These are phyloP conservation scores for Gambusia holbrooki DNA, from an alignment of 2,113 vertebrate species.

Conservation along the genomic window DNA sequence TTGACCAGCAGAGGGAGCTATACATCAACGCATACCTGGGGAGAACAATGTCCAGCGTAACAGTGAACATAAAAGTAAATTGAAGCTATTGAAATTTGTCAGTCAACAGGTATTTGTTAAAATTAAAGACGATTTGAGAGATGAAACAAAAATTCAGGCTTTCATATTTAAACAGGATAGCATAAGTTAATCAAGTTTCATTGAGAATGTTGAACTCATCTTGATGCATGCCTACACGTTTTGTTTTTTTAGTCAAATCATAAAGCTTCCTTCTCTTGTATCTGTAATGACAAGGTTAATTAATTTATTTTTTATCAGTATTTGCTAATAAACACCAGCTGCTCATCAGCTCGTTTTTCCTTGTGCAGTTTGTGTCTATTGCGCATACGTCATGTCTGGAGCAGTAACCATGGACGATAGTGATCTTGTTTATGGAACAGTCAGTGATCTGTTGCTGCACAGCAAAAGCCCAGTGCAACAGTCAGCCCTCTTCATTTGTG, in stretches of 20 bases:
- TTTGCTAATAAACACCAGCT: too few species aligned
- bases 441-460: not conserved
- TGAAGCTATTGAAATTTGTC: not conserved
- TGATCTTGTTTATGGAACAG: slow-evolving; percentile 51
- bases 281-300: not conserved
- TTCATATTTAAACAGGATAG: too few species aligned
- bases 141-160: too few species aligned
- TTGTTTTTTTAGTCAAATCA: not conserved
- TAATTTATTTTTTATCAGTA: too few species aligned
- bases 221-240: not conserved
- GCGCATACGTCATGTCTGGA: not conserved
- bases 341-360: too few species aligned
- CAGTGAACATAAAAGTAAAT: not conserved
- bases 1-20: slow-evolving; percentile 72
- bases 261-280: not conserved
- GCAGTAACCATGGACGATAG: slow-evolving; percentile 1
- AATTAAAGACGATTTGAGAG: not conserved
- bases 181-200: not conserved
- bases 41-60: not conserved
- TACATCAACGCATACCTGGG: slow-evolving; percentile 31
- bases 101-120: too few species aligned
- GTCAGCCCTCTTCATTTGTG: not conserved
- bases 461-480: not conserved
- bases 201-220: not conserved
- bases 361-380: not conserved